phyloP scores from a whole-genome alignment of 2,113 vertebrate species.

The Lophotis ruficrista region DNA sequence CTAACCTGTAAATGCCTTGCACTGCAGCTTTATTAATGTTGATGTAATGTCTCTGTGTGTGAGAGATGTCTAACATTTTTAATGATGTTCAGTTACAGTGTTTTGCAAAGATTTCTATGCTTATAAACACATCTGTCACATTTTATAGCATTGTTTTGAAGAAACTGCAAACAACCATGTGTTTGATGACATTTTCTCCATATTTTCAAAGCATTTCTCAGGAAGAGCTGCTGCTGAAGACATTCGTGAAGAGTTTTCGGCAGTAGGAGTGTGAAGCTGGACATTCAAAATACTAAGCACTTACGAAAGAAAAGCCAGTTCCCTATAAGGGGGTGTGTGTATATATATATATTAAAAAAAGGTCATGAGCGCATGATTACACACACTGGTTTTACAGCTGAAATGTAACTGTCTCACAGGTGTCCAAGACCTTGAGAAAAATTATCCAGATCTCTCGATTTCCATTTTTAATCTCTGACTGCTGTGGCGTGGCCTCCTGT shows the following conservation, averaged over 20 bases:
- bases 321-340: background rate
- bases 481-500: background rate
- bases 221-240: background rate
- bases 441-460: background rate
- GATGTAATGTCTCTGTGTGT: background rate
- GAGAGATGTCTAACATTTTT: background rate
- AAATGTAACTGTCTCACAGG: background rate
- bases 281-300: background rate
- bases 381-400: background rate
- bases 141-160: background rate
- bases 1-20: background rate
- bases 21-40: background rate
- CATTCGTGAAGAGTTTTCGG: background rate
- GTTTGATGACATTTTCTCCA: background rate
- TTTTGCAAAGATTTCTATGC: background rate
- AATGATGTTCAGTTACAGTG: background rate
- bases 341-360: too few species aligned
- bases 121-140: background rate
- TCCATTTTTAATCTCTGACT: background rate
- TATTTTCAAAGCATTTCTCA: background rate
- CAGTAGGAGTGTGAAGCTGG: background rate
- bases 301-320: background rate
- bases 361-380: background rate
- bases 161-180: background rate
- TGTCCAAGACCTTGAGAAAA: background rate